A percentile compares a stretch with the other conserved stretches of the same genome.
Evolutionary conservation across 2,797 vertebrate genomes (phyloP).

Genomic region (Sciurus vulgaris): DNA sequence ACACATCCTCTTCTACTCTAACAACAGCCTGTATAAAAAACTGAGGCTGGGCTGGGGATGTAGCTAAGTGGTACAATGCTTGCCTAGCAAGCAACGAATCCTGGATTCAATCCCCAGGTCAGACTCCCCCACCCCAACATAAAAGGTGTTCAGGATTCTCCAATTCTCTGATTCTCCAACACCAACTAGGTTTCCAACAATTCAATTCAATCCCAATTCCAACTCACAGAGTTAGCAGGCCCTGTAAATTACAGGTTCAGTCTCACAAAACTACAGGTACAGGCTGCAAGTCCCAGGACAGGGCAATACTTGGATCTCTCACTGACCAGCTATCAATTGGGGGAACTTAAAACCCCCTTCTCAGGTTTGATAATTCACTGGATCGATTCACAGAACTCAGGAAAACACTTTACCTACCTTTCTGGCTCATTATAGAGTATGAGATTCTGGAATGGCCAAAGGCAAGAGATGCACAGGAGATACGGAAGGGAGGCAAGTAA

Average conservation of each 20-base stretch:
- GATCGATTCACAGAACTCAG: background rate
- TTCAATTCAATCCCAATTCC: background rate
- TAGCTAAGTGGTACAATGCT: too few relatives aligned
- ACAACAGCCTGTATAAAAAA: background rate
- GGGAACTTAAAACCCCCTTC: background rate
- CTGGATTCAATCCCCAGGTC: background rate
- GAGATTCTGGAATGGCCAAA: background rate
- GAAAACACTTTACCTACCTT: background rate
- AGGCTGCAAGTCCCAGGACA: background rate
- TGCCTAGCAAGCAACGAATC: too few relatives aligned
- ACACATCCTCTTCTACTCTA: background rate
- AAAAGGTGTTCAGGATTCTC: background rate
- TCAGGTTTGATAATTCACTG: background rate
- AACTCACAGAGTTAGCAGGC: background rate
- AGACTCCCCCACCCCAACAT: too few relatives aligned
- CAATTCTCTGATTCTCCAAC: background rate
- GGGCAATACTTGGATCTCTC: background rate
- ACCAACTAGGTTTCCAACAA: background rate
- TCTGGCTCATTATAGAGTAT: background rate
- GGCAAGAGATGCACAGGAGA: background rate
- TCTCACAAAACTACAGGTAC: background rate
- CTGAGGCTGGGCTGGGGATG: too few relatives aligned
- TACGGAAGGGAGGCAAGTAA: accelerated
- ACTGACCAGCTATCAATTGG: background rate
- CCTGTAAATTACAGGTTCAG: background rate